A percentile compares a stretch with the other conserved stretches of the same genome.
phyloP scores from a whole-genome alignment of 2,113 vertebrate species.

The Entelurus aequoreus region DNA sequence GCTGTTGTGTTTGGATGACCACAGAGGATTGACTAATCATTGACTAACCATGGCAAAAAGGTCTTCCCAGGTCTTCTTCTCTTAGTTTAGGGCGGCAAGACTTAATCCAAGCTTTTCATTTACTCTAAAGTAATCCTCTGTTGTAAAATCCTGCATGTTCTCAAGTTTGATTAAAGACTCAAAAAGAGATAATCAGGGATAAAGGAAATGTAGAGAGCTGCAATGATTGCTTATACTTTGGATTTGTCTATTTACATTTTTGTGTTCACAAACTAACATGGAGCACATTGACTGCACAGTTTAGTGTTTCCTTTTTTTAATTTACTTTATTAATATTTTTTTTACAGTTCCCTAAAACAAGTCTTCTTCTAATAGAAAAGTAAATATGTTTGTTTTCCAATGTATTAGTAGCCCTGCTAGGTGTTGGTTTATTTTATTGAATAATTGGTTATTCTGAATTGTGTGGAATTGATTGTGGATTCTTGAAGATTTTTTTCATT shows the following conservation, averaged over 20 bases:
- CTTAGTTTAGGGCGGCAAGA: constrained; percentile 15
- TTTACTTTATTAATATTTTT: not conserved
- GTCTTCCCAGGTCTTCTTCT: constrained; percentile 10
- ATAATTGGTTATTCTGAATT: too few relatives aligned
- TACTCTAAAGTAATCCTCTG: constrained; percentile 35
- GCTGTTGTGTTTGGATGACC: constrained; percentile 23
- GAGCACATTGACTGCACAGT: not conserved
- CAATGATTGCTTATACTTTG: constrained; percentile 3
- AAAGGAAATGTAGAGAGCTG: constrained; percentile 5
- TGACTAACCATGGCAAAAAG: not conserved
- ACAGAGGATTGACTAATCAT: constrained; percentile 29
- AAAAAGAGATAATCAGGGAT: constrained; percentile 19
- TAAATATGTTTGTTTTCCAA: not conserved
- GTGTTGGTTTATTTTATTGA: not conserved
- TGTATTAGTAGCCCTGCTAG: not conserved
- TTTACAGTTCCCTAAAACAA: not conserved
- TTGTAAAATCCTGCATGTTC: constrained; percentile 19
- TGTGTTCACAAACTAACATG: constrained; percentile 1
- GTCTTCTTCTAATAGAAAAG: not conserved
- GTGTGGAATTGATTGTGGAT: too few relatives aligned
- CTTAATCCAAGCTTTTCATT: constrained; percentile 45
- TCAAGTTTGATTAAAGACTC: constrained; percentile 23
- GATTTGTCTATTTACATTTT: constrained; percentile 1
- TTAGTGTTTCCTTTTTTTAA: not conserved
- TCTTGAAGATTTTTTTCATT: too few relatives aligned